These are phyloP conservation scores for Numenius phaeopus DNA, from an alignment of 2,797 vertebrate species.

Conservation along the genomic window DNA sequence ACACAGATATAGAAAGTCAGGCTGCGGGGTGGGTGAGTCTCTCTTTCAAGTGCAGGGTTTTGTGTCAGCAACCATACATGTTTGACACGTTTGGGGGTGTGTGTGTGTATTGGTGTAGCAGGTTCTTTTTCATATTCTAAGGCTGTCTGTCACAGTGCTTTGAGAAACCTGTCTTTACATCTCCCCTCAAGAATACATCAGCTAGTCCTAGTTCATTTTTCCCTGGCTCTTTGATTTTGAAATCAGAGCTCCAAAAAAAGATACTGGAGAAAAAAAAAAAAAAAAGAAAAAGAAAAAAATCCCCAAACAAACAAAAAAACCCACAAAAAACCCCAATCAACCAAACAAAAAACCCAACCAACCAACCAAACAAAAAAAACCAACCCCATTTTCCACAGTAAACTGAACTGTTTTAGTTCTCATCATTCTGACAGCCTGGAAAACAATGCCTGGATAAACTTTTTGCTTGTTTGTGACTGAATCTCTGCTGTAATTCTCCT, in stretches of 20 bases:
- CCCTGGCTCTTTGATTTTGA: background rate
- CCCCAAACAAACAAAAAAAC: no score
- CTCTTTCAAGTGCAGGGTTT: background rate
- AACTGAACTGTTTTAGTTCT: background rate
- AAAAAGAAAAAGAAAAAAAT: background rate
- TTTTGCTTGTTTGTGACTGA: accelerated
- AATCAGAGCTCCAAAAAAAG: accelerated
- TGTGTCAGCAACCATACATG: accelerated
- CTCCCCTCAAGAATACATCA: background rate
- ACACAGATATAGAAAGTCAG: background rate
- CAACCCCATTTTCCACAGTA: accelerated
- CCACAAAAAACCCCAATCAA: no score
- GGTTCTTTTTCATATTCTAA: accelerated
- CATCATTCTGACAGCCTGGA: accelerated
- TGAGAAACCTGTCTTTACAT: background rate
- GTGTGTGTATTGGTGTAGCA: no score
- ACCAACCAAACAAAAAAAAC: no score
- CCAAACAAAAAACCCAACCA: background rate
- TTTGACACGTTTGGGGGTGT: accelerated
- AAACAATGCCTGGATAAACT: accelerated
- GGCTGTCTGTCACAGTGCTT: background rate
- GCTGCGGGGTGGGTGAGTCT: accelerated
- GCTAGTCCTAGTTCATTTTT: background rate
- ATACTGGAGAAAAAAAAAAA: accelerated
- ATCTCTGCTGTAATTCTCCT: background rate